Evolutionary conservation across 2,888 invertebrate species (phyloP), one percentile per base, ranked within the genome.

Genomic region (Epistrophella euchroma): DNA sequence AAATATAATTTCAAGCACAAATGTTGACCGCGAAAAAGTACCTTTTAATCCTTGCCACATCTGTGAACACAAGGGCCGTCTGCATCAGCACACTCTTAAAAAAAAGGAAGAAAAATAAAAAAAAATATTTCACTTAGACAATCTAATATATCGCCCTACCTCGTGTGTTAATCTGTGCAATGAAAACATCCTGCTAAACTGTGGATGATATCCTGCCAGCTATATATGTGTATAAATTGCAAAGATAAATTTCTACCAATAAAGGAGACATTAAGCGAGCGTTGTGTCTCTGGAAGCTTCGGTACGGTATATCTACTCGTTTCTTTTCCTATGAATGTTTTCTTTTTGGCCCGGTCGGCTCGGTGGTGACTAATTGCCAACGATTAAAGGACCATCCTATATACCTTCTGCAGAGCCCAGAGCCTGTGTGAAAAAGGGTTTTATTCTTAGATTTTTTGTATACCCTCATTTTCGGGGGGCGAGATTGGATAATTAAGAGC

Each of bases 241-340:
- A 55, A 82, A 86, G 86, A 86, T 86, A 86, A 82, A 86, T 86
- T 86, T 73, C 86, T 45, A 71, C 86, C 86, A 82, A 86, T 86
- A 86, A 86, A 86, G 86, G 77, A 86, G 86, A 86, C 86, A 86
- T 86, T 86, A 86, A 82, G 82, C 73, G 82, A 78, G 74, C 82
- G 77, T 78, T 86, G 77, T 86, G 77, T 86, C 86, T 86, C 71
- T 77, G 71, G 5, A 37, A 40, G 19, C 74, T 74, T 77, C 19
- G 25, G 68, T 80, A n/a, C n/a, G n/a, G n/a, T n/a, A n/a, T n/a
- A 73, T 76, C 72, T 28, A 28, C 7, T 62, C 43, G 43, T 40
- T 85, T 71, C 81, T 68, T 66, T 43, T 40, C 28, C 72, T 22
- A 55, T 62, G 37, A 75, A 68, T 84, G 75, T 68, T 85, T 85